Evolutionary conservation across 2,888 invertebrate species (phyloP), one percentile per base, ranked within the genome.

Genomic region (Latheticus oryzae): DNA sequence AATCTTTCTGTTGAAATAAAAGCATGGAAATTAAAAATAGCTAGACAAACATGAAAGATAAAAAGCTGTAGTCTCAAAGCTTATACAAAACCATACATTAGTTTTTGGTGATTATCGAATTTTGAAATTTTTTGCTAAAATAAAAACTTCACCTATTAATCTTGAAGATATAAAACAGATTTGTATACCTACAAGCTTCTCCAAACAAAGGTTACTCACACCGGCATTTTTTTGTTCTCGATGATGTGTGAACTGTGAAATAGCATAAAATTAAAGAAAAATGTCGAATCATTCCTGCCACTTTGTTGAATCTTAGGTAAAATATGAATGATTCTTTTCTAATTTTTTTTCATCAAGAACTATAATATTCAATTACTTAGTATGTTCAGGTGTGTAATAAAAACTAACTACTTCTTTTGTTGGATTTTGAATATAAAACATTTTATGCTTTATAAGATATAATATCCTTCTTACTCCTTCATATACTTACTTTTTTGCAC

Each of bases 211-310:
- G 56, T 56, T 56, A 56, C 48, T 56, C 56, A 42, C 56, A 50
- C 56, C 43, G 21, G 8, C 15, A 16, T 38, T 48, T 45, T 47
- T 56, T 56, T 56, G 47, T 32, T 37, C 21, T 17, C 32, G 55
- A 38, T 61, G 64, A 67, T 64, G 67, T 68, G 70, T 71, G 67
- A 70, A 72, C 65, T 73, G 72, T 73, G 72, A 73, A 73, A 73
- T 73, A 73, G 72, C 70, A 69, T 72, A 71, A 70, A 70, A 73
- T 72, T 68, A 67, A 69, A 68, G 58, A 63, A 69, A 70, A 71
- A 65, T 58, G 69, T 65, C 64, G 64, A 68, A 58, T 63, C 68
- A 70, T 64, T 66, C 13, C 57, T 45, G 53, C 65, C 64, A 69
- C 68, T 69, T 66, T 67, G 64, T 68, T 57, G 60, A 67, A 54